These are phyloP conservation scores for Heloderma charlesbogerti DNA, from an alignment of 2,113 vertebrate genomes.

Conservation along the genomic window DNA sequence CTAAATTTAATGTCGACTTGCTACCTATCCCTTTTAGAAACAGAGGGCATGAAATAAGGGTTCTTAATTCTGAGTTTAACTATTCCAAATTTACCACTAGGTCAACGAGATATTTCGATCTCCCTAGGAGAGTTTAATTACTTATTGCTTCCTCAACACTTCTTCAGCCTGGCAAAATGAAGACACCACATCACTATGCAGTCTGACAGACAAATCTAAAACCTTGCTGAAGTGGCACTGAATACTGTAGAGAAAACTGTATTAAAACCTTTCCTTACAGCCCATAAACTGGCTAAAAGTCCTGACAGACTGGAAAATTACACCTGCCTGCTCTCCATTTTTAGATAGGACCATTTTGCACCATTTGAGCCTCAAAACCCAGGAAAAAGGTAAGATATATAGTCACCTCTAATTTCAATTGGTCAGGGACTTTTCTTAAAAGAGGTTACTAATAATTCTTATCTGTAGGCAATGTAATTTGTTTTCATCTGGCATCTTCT, in stretches of 20 bases:
- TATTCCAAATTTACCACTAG: slow-evolving; percentile 22
- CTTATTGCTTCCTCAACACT: slow-evolving; percentile 30
- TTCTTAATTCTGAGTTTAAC: slow-evolving; percentile 30
- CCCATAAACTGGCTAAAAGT: slow-evolving; percentile 30
- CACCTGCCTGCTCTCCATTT: slow-evolving; percentile 12
- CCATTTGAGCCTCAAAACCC: background rate
- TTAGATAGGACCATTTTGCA: slow-evolving; percentile 16
- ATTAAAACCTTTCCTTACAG: background rate
- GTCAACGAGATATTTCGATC: slow-evolving; percentile 42
- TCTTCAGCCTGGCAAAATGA: slow-evolving; percentile 32
- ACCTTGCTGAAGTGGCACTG: slow-evolving; percentile 21
- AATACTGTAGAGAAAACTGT: slow-evolving; percentile 30
- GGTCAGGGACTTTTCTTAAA: slow-evolving; percentile 6
- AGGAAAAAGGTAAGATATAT: slow-evolving; percentile 40
- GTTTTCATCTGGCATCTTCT: slow-evolving; percentile 32
- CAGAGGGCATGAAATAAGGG: background rate
- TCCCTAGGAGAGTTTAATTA: slow-evolving; percentile 56
- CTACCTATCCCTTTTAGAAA: slow-evolving; percentile 37
- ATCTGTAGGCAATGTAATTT: background rate
- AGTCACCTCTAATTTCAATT: background rate
- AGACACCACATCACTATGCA: slow-evolving; percentile 24
- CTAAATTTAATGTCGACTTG: slow-evolving; percentile 1
- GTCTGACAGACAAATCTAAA: slow-evolving; percentile 45
- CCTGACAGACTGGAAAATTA: slow-evolving; percentile 39
- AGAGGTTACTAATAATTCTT: slow-evolving; percentile 13